phyloP scores from a whole-genome alignment of 92 coral and sea anemone species.

The Palythoa grandis region DNA sequence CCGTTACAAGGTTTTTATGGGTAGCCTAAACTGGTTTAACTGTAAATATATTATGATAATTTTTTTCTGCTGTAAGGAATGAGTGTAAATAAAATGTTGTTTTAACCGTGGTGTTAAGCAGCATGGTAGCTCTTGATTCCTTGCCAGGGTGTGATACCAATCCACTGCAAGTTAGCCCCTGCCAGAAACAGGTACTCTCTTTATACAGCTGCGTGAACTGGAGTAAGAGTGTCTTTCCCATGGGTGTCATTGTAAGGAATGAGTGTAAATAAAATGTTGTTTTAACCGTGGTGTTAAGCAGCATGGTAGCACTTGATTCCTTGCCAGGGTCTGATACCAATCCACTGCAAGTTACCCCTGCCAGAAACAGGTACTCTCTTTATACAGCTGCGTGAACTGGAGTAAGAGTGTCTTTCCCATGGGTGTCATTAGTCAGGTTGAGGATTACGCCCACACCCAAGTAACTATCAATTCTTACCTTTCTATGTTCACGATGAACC shows the following conservation, averaged over 20 bases:
- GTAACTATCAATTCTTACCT: neutral
- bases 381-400: neutral
- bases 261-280: no score
- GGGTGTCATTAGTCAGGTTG: neutral
- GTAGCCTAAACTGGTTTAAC: no score
- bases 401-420: neutral
- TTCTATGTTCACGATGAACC: constrained; percentile 9
- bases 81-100: no score
- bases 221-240: neutral
- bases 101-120: no score
- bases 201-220: neutral
- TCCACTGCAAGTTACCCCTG: neutral
- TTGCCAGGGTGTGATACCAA: no score
- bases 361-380: neutral
- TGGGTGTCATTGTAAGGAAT: neutral
- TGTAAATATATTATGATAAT: no score
- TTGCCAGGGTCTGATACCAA: no score
- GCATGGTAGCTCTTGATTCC: no score
- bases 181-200: neutral
- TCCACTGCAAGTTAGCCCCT: neutral
- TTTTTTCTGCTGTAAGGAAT: no score
- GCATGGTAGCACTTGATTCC: no score
- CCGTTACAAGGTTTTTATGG: no score
- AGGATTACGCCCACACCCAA: neutral
- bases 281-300: no score